These are phyloP conservation scores for Eulemur macaco DNA, from an alignment of 2,113 vertebrate species.

Conservation along the genomic window DNA sequence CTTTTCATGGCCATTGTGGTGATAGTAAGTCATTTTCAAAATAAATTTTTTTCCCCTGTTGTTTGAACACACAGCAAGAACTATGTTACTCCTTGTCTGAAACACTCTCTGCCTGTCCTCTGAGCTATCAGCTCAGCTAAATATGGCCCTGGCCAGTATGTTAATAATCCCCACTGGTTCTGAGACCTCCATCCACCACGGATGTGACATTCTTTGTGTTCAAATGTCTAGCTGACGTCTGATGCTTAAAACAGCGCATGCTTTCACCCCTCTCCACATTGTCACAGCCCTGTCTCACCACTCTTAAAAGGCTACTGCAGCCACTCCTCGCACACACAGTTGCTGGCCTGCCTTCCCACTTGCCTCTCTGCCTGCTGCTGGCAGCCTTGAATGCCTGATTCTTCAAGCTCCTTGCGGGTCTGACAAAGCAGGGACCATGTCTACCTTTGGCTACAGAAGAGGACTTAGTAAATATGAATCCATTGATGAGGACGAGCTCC, in stretches of 20 bases:
- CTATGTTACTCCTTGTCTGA: background rate
- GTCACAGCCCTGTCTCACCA: conserved; percentile 85
- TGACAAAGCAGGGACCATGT: conserved; percentile 88
- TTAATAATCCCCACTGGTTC: conserved; percentile 86
- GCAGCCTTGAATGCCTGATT: conserved; percentile 79
- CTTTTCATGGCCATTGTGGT: background rate
- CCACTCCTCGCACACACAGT: conserved; percentile 89
- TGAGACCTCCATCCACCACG: conserved; percentile 85
- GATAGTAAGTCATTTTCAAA: background rate
- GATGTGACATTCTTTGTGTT: conserved; percentile 95
- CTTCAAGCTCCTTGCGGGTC: conserved; percentile 65
- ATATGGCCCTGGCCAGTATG: conserved; percentile 88
- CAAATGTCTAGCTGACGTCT: conserved; percentile 91
- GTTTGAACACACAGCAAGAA: conserved; percentile 11
- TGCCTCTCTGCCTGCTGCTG: conserved; percentile 63
- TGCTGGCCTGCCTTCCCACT: conserved; percentile 76
- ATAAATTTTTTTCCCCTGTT: background rate
- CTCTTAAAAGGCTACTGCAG: conserved; percentile 91
- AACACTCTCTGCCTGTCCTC: conserved; percentile 35
- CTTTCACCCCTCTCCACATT: conserved; percentile 92
- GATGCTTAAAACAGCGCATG: conserved; percentile 94
- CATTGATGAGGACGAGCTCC: conserved; percentile 97
- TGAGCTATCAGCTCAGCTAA: conserved; percentile 85
- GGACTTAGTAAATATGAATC: conserved; percentile 99
- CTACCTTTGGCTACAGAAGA: conserved; percentile 95